Conservation (phyloP, 2,113 vertebrate genomes). For the Theristicus caerulescens region DNA sequence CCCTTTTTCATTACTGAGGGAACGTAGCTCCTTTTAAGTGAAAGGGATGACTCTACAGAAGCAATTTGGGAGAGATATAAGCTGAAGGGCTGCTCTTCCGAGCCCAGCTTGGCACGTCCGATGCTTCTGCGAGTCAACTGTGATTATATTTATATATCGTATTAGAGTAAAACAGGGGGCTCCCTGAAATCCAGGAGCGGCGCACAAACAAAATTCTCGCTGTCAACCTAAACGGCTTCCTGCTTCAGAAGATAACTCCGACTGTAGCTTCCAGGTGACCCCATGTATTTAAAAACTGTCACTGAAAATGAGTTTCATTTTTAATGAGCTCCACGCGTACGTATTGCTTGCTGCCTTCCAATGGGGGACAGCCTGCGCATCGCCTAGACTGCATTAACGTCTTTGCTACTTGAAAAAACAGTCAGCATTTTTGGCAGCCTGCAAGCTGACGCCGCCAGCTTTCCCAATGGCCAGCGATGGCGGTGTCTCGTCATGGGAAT, state of each 20-base stretch:
- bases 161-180: neutral
- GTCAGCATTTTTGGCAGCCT: neutral
- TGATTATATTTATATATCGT: neutral
- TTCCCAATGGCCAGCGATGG: neutral
- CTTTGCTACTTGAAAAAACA: neutral
- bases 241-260: neutral
- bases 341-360: neutral
- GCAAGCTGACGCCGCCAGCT: accelerated
- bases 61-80: neutral
- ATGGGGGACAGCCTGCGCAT: neutral
- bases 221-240: constrained; percentile 10
- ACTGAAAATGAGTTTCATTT: constrained; percentile 6
- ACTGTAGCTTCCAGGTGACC: neutral
- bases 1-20: constrained; percentile 50
- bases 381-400: neutral
- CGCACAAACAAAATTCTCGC: neutral
- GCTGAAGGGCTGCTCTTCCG: neutral
- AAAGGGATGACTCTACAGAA: constrained; percentile 10
- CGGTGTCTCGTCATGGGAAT: neutral
- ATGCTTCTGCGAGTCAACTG: neutral
- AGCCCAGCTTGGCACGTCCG: neutral
- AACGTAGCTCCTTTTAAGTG: constrained; percentile 16
- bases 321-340: neutral
- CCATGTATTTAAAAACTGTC: neutral
- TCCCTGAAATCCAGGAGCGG: neutral